Evolutionary conservation across 1,140 invertebrate genomes (phyloP).

Genomic region (Dufourea novaeangliae): DNA sequence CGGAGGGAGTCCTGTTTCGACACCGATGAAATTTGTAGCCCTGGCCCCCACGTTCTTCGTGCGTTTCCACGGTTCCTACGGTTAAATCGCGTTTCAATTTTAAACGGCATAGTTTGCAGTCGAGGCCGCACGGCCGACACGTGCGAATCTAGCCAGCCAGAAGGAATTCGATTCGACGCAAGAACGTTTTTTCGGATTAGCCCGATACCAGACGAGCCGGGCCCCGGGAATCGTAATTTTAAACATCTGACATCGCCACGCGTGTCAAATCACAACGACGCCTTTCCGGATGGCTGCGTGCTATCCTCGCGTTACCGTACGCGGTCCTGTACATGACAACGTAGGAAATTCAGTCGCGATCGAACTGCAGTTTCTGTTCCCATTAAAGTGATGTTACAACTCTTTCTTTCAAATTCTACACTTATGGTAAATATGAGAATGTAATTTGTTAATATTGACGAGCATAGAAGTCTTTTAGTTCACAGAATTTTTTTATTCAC

Average conservation of each 20-base stretch:
- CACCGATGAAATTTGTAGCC: background rate
- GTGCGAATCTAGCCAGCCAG: constrained; percentile 53
- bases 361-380: background rate
- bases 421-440: too few species aligned
- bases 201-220: constrained; percentile 7
- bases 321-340: constrained; percentile 42
- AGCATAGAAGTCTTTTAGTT: too few species aligned
- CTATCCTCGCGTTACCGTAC: constrained; percentile 18
- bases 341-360: background rate
- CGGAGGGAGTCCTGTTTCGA: background rate
- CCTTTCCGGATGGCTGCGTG: background rate
- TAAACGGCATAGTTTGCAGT: constrained; percentile 26
- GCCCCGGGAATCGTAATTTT: constrained; percentile 26
- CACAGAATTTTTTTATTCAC: too few species aligned
- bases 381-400: background rate
- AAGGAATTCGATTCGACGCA: constrained; percentile 61
- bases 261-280: constrained; percentile 28
- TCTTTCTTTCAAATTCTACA: too few species aligned
- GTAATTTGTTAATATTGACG: too few species aligned
- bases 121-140: constrained; percentile 27
- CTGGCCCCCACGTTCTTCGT: background rate
- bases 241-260: constrained; percentile 52
- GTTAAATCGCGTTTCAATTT: constrained; percentile 41
- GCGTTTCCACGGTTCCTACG: constrained; percentile 31
- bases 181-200: constrained; percentile 48